Conservation (phyloP, 2,113 vertebrate species). For the Azemiops feae region DNA sequence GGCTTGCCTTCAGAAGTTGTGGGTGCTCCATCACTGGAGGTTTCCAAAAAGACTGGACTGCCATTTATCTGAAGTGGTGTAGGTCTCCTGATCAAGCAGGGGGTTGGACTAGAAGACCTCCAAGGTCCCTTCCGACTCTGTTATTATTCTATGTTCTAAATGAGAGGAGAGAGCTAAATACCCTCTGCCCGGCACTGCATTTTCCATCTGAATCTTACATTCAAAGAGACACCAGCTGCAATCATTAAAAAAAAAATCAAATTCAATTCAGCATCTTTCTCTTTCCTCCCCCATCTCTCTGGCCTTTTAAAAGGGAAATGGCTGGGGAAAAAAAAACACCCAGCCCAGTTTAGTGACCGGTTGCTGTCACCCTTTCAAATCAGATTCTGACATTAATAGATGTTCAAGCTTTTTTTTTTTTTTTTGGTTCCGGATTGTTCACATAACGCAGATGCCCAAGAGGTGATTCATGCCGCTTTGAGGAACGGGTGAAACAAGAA, state of each 20-base stretch:
- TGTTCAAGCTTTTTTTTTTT: neutral
- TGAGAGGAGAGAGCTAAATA: neutral
- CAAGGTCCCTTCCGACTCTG: too few relatives aligned
- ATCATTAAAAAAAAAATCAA: neutral
- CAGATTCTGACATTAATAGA: neutral
- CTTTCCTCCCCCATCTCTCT: neutral
- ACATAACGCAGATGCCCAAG: neutral
- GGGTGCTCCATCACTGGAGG: too few relatives aligned
- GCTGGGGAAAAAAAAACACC: accelerated
- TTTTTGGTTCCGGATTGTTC: neutral
- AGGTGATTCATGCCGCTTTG: neutral
- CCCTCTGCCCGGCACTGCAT: neutral
- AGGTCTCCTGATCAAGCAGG: too few relatives aligned
- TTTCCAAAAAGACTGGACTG: too few relatives aligned
- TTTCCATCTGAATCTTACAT: neutral
- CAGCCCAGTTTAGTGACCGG: neutral
- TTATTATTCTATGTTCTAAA: neutral
- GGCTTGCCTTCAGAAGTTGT: too few relatives aligned
- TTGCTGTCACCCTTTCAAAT: neutral
- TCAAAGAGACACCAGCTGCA: neutral
- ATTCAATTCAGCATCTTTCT: neutral
- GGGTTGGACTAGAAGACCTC: too few relatives aligned
- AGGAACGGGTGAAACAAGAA: constrained; percentile 10
- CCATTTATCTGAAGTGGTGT: too few relatives aligned
- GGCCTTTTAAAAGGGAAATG: neutral